Conservation (phyloP, 2,113 vertebrate genomes). For the Ascaphus truei region DNA sequence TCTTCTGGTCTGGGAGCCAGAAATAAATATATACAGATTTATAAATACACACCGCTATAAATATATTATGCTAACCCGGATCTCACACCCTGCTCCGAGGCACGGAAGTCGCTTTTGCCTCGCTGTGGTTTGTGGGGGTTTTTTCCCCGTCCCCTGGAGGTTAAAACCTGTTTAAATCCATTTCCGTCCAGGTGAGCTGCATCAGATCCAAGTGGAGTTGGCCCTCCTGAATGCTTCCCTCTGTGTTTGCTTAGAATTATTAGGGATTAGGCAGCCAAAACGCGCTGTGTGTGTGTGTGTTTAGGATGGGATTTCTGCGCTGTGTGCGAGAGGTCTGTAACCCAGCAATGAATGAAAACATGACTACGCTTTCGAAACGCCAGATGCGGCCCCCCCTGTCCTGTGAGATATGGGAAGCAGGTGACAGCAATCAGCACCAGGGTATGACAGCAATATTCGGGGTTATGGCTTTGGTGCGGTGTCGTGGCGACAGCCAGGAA, state of each 20-base stretch:
- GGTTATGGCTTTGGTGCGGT: too few relatives aligned
- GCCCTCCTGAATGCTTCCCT: not conserved
- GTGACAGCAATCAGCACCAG: too few relatives aligned
- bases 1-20: too few relatives aligned
- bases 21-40: too few relatives aligned
- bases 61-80: too few relatives aligned
- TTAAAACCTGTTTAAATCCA: not conserved
- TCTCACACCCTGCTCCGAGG: too few relatives aligned
- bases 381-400: not conserved
- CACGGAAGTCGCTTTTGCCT: too few relatives aligned
- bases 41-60: too few relatives aligned
- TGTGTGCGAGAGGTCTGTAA: not conserved
- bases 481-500: too few relatives aligned
- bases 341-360: not conserved
- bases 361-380: not conserved
- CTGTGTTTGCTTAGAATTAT: not conserved
- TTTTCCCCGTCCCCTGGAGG: not conserved
- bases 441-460: too few relatives aligned
- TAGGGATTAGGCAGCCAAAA: not conserved
- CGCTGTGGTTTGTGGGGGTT: not conserved
- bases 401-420: not conserved
- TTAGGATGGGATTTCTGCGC: not conserved
- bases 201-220: not conserved
- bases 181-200: not conserved
- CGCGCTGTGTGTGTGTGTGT: not conserved